Conservation (phyloP, 2,113 vertebrate species). For the Gobiocypris rarus region DNA sequence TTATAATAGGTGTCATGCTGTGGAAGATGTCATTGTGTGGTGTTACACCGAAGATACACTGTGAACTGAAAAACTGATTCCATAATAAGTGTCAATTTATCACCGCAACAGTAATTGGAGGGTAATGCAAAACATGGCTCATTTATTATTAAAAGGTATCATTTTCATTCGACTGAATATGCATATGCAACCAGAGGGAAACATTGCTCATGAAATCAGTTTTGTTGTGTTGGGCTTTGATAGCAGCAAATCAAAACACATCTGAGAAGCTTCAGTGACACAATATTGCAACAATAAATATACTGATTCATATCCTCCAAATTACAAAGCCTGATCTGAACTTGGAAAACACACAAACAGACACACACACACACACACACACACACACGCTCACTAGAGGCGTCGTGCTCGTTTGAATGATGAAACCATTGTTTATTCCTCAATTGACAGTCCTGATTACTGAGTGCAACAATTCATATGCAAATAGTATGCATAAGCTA, state of each 20-base stretch:
- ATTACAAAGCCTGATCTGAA: slow-evolving; percentile 32
- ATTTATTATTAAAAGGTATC: slow-evolving; percentile 27
- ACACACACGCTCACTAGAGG: slow-evolving; percentile 2
- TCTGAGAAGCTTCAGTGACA: background rate
- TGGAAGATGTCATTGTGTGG: background rate
- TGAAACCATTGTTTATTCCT: slow-evolving; percentile 39
- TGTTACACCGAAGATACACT: background rate
- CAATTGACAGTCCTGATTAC: slow-evolving; percentile 41
- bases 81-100: slow-evolving; percentile 7
- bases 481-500: slow-evolving; percentile 30
- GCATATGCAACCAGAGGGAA: slow-evolving; percentile 9
- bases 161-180: slow-evolving; percentile 20
- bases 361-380: slow-evolving; percentile 7
- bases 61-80: slow-evolving; percentile 1
- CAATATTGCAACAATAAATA: slow-evolving; percentile 39
- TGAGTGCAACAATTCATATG: slow-evolving; percentile 29
- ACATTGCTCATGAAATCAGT: background rate
- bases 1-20: too few species aligned
- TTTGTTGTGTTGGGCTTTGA: slow-evolving; percentile 10
- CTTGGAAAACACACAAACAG: background rate
- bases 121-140: slow-evolving; percentile 27
- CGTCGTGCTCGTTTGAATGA: slow-evolving; percentile 10
- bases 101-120: slow-evolving; percentile 11
- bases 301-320: slow-evolving; percentile 39
- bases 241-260: slow-evolving; percentile 23